Evolutionary conservation across 2,113 vertebrate genomes (phyloP), one percentile per base, ranked within the genome.

Genomic region (Cyrtonyx montezumae): DNA sequence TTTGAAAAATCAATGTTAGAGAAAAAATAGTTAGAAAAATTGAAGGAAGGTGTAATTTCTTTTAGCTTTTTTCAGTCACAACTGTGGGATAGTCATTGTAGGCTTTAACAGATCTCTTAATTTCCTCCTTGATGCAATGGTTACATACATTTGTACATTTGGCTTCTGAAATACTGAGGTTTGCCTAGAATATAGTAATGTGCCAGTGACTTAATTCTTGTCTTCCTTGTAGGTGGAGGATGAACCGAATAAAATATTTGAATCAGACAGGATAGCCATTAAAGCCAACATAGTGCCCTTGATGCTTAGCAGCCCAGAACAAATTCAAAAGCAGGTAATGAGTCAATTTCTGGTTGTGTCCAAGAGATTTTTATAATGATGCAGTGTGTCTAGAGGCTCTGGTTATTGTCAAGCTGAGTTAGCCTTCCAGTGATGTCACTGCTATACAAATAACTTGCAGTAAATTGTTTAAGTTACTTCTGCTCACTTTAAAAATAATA

Each of bases 261-360:
- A 99, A 80, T 63, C 97, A 0, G 99, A 99, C 92, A 97, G 99
- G 84, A 98, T 98, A 66, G 98, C 99, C 20, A 98, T 99, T 95
- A 99, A 99, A 98, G 98, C 98, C 87, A 99, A 99, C 94, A 99
- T 99, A 88, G 98, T 99, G n/a, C 99, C 99, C 97, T 95, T 99
- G 97, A 99, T 99, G 99, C 97, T 99, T 15, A 99, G 98, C 97
- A 99, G 99, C 93, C 99, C 99, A 5, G 99, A 99, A 91, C 99
- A 99, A 96, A 99, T 99, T 93, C 99, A 99, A 53, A 99, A 99
- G 93, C 99, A 99, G 99, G 99, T 99, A 97, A 76, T 9, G 2
- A 8, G 20, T 45, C 32, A 43, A 9, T 81, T 92, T 37, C 36
- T 80, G 18, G 7, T 62, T 73, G 7, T 87, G 63, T 73, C 48